Evolutionary conservation across 2,888 invertebrate species (phyloP).

Genomic region (Eupithecia abbreviata): DNA sequence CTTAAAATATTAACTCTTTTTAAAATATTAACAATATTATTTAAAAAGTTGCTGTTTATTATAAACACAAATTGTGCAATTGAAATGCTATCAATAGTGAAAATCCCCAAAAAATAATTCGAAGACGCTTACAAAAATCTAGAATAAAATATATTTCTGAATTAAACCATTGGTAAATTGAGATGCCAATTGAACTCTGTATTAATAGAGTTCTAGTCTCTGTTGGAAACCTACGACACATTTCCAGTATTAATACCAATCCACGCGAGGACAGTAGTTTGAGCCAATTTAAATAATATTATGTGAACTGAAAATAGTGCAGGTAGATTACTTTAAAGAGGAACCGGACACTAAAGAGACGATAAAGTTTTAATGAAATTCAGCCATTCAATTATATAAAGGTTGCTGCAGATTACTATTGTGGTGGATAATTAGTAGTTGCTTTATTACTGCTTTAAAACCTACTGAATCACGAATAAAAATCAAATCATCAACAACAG

Average conservation of each 20-base stretch:
- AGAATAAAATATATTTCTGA: background rate
- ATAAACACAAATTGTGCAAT: background rate
- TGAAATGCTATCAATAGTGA: background rate
- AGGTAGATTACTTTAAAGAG: background rate
- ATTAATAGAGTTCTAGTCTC: slow-evolving; percentile 23
- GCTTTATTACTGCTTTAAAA: background rate
- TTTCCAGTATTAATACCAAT: slow-evolving; percentile 10
- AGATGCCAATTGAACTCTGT: slow-evolving; percentile 20
- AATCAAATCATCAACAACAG: background rate
- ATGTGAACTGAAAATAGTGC: background rate
- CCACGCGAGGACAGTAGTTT: slow-evolving; percentile 11
- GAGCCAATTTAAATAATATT: background rate
- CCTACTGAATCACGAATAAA: background rate
- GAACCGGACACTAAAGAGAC: background rate
- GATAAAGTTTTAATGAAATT: background rate
- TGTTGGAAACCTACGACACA: slow-evolving; percentile 14
- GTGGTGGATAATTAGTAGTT: too few relatives aligned
- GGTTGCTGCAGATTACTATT: background rate
- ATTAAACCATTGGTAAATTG: slow-evolving; percentile 13
- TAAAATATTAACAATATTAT: too few relatives aligned
- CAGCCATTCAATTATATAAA: background rate
- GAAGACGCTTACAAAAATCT: background rate
- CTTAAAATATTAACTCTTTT: too few relatives aligned
- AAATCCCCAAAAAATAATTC: background rate
- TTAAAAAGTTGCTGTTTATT: background rate